These are phyloP conservation scores for Sorex fumeus DNA, from an alignment of 2,113 vertebrate genomes.

Conservation along the genomic window DNA sequence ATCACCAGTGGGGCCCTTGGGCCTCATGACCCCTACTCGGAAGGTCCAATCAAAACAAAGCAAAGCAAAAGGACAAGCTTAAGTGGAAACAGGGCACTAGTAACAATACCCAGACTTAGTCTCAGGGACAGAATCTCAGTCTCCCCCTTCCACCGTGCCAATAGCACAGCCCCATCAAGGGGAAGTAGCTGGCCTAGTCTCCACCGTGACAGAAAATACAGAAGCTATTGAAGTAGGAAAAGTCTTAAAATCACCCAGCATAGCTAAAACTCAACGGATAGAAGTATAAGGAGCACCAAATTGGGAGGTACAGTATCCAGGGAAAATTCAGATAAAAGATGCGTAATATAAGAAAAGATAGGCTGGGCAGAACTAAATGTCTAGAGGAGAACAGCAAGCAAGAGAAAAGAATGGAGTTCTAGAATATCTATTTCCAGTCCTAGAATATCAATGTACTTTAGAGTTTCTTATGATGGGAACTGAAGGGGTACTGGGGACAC, in stretches of 20 bases:
- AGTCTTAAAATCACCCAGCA: not conserved
- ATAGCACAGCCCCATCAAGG: not conserved
- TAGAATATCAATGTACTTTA: not conserved
- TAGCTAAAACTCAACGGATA: not conserved
- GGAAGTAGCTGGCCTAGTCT: not conserved
- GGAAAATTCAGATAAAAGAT: not conserved
- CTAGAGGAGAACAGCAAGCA: not conserved
- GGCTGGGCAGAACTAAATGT: not conserved
- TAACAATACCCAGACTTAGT: not conserved
- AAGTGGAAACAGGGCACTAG: not conserved
- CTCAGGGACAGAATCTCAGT: not conserved
- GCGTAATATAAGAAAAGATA: not conserved
- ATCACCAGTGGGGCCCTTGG: too few relatives aligned
- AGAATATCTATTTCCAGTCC: too few relatives aligned
- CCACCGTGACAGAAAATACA: not conserved
- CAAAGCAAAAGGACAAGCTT: not conserved
- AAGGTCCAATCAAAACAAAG: too few relatives aligned
- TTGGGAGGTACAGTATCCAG: not conserved
- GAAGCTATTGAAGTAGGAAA: not conserved
- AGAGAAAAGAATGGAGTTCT: not conserved
- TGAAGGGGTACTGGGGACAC: not conserved
- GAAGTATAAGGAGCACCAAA: slow-evolving; percentile 1
- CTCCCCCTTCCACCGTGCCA: not conserved
- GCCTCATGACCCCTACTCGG: too few relatives aligned
- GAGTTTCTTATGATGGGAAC: not conserved